Base-by-base conservation (phyloP, 1,140 invertebrate species). In the Sitophilus oryzae region DNA sequence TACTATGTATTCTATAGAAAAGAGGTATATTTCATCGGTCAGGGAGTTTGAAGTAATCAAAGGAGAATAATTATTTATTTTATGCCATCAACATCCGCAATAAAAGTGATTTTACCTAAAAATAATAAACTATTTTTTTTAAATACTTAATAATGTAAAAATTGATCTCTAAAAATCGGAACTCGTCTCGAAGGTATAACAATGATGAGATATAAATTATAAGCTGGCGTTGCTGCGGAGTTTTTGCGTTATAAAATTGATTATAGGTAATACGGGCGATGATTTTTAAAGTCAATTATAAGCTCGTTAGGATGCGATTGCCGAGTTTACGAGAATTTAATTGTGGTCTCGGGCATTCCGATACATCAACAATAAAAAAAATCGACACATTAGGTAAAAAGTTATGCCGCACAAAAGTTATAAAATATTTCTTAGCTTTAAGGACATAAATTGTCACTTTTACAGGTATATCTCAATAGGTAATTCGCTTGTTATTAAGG, bases 151-250 rank as follows among this genome's bases (percentile, higher is more conserved):
- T n/a, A n/a, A n/a, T n/a, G n/a, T n/a, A n/a, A n/a, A n/a, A n/a
- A n/a, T n/a, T n/a, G n/a, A n/a, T 25, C 40, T 47, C 47, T 38
- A 22, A 3, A 22, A n/a, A 20, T 38, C 14, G 11, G 23, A 52
- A 5, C 40, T 52, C 49, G 49, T 30, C 25, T 50, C 16, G 38
- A 9, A 8, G 2, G 9, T 52, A 19, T 52, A 56, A 56, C 53
- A 56, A 56, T 61, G 60, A 61, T 61, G 60, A 61, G 60, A 58
- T 61, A 58, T 61, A 61, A 61, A 61, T 61, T 58, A 58, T 43
- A 41, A 56, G 46, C 40, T 30, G 46, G 45, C 53, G 52, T 52
- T 54, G 52, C 51, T n/a, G n/a, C n/a, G n/a, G n/a, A n/a, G 44
- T 52, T 61, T 61, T 61, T 58, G 54, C 52, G 46, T 55, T 58